Conservation (phyloP, 2,888 invertebrate genomes). For the Sympetrum striolatum region DNA sequence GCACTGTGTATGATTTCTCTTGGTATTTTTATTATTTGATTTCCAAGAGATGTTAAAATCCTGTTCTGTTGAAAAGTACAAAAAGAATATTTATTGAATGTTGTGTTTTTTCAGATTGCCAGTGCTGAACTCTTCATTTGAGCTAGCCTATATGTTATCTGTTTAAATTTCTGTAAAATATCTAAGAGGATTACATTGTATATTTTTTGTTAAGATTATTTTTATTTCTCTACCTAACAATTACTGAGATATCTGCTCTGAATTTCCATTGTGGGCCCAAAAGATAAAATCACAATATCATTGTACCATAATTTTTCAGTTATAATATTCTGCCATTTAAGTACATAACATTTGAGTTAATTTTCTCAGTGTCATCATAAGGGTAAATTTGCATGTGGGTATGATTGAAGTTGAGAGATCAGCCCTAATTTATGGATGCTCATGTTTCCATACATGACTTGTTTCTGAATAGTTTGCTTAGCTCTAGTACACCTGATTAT, state of each 20-base stretch:
- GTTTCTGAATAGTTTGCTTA: no score
- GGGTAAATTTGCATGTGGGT: no score
- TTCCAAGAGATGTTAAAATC: neutral
- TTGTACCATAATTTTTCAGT: neutral
- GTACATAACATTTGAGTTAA: no score
- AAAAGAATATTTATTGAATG: conserved; percentile 10
- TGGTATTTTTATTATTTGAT: conserved; percentile 7
- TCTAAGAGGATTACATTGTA: neutral
- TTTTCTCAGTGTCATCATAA: no score
- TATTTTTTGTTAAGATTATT: conserved; percentile 14
- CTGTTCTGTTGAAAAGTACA: neutral
- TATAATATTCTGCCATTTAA: no score
- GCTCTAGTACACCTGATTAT: no score
- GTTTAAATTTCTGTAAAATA: neutral
- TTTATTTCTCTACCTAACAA: conserved; percentile 17
- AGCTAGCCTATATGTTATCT: conserved; percentile 25
- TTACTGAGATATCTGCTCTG: neutral
- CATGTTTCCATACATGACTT: no score
- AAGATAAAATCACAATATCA: neutral
- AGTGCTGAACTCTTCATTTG: neutral
- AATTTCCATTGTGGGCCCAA: neutral
- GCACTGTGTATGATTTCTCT: neutral
- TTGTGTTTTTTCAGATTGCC: neutral
- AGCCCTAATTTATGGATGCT: no score
- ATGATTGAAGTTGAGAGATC: no score